Conservation (phyloP, 92 coral and sea anemone genomes). For the Umimayanthus kanabou region DNA sequence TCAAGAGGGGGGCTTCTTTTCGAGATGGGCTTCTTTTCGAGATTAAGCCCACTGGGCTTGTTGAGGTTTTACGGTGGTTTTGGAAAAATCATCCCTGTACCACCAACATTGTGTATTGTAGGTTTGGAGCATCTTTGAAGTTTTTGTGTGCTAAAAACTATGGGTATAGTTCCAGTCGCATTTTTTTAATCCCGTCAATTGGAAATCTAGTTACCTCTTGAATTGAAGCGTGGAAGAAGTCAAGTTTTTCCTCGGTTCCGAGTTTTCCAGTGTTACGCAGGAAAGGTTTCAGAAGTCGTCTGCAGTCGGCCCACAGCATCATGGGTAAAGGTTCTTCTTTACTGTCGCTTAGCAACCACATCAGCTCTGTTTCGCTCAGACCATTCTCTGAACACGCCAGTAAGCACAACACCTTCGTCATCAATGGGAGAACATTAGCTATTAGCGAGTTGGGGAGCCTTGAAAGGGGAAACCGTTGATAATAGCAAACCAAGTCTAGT, state of each 20-base stretch:
- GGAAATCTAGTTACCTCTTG: slow-evolving; percentile 46
- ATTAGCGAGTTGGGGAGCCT: not conserved
- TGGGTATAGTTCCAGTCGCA: too few species aligned
- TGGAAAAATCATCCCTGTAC: too few species aligned
- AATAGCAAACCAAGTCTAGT: too few species aligned
- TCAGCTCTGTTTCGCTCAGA: slow-evolving; percentile 68
- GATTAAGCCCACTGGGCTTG: too few species aligned
- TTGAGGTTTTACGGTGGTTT: too few species aligned
- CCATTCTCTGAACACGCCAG: slow-evolving; percentile 67
- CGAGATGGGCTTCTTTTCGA: too few species aligned
- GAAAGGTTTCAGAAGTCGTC: slow-evolving; percentile 76
- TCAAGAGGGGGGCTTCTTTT: too few species aligned
- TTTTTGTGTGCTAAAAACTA: too few species aligned
- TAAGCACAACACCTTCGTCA: slow-evolving; percentile 62
- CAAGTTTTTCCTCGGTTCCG: slow-evolving; percentile 72
- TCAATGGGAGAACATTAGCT: not conserved
- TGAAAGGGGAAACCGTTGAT: too few species aligned
- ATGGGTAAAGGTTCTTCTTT: slow-evolving; percentile 59
- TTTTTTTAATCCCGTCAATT: too few species aligned
- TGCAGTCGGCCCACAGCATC: slow-evolving; percentile 76
- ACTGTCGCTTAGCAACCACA: slow-evolving; percentile 61
- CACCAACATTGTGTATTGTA: too few species aligned
- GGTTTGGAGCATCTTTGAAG: too few species aligned
- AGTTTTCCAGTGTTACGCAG: slow-evolving; percentile 59
- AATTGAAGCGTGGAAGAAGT: slow-evolving; percentile 82